Base-by-base conservation (phyloP, 1,140 invertebrate genomes). In the Platyscapa corneri region DNA sequence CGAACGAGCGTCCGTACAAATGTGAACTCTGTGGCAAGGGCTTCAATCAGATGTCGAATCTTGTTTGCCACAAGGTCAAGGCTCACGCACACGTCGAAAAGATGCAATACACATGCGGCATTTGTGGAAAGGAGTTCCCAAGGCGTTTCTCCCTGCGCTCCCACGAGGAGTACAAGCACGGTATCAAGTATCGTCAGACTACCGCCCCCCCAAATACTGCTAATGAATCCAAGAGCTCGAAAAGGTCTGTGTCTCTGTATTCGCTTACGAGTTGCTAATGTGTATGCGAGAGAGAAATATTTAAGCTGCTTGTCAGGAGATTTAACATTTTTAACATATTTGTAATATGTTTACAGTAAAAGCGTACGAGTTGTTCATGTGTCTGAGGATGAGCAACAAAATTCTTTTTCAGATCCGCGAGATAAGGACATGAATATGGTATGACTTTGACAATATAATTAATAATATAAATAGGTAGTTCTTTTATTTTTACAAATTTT, bases 21-120 rank as follows among this genome's bases (percentile, higher is more conserved):
- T 97, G 97, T 91, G 95, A 97, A 86, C 93, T 96, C 27, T 97
- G 97, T 90, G 93, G 95, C 70, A 96, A 96, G 88, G 96, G 96
- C 27, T 97, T 97, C 93, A 97, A 97, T 89, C 97, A 97, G 90
- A 97, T 96, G 94, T 97, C 96, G 75, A 97, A 97, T 93, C 94
- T 96, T 78, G 95, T 96, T 84, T 96, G 96, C 90, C 96, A 97
- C 89, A 96, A 96, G 91, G 94, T 95, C 87, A 96, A 96, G 93
- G 95, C 94, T n/a, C 94, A 95, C 87, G 93, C 94, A 72, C 93
- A 95, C 84, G 89, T 91, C 8, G 94, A 94, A 86, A 95, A 94
- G 89, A 93, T 94, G 88, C 93, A 93, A 83, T 94, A 95, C 87
- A 89, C 90, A n/a, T 95, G 95, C 88, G 91, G 93, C 77, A 93